Percentiles rank a stretch among this genome's conserved stretches.
phyloP scores from a whole-genome alignment of 2,888 invertebrate genomes.

The Eurytoma californica region DNA sequence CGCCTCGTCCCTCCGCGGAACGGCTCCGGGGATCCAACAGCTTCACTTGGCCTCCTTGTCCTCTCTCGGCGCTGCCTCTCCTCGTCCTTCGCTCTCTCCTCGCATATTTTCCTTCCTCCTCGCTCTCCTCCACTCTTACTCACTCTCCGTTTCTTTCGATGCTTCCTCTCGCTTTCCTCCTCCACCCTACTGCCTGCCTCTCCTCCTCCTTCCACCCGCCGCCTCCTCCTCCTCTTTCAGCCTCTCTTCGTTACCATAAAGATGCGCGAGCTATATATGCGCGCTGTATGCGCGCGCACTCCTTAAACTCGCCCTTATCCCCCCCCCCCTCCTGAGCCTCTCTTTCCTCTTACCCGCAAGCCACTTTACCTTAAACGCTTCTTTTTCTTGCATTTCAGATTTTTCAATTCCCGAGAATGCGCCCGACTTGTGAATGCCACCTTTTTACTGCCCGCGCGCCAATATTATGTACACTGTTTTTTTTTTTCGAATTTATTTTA shows the following conservation, averaged over 20 bases:
- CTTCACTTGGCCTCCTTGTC: slow-evolving; percentile 40
- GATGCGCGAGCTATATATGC: slow-evolving; percentile 31
- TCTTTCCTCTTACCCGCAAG: neutral
- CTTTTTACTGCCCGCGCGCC: neutral
- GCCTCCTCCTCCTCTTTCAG: neutral
- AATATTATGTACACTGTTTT: neutral
- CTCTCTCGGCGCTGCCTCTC: slow-evolving; percentile 25
- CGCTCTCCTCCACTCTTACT: slow-evolving; percentile 48
- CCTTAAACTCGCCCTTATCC: slow-evolving; percentile 9
- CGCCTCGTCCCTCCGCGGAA: slow-evolving; percentile 30
- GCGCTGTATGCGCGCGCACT: slow-evolving; percentile 21
- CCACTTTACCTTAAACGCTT: slow-evolving; percentile 34
- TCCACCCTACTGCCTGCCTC: neutral
- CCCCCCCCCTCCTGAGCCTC: neutral
- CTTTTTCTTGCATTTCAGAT: slow-evolving; percentile 5
- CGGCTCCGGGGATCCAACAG: slow-evolving; percentile 13
- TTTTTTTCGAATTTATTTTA: neutral
- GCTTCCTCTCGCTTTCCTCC: slow-evolving; percentile 44
- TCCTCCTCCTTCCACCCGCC: neutral
- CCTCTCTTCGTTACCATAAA: slow-evolving; percentile 50
- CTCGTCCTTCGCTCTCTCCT: slow-evolving; percentile 42
- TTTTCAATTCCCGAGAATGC: slow-evolving; percentile 22
- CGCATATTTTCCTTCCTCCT: slow-evolving; percentile 34
- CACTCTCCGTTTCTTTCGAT: slow-evolving; percentile 52
- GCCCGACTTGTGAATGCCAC: neutral